A percentile compares a stretch with the other conserved stretches of the same genome.
These are phyloP conservation scores for Embidobia sp. DNA, from an alignment of 2,888 invertebrate species.

Conservation along the genomic window DNA sequence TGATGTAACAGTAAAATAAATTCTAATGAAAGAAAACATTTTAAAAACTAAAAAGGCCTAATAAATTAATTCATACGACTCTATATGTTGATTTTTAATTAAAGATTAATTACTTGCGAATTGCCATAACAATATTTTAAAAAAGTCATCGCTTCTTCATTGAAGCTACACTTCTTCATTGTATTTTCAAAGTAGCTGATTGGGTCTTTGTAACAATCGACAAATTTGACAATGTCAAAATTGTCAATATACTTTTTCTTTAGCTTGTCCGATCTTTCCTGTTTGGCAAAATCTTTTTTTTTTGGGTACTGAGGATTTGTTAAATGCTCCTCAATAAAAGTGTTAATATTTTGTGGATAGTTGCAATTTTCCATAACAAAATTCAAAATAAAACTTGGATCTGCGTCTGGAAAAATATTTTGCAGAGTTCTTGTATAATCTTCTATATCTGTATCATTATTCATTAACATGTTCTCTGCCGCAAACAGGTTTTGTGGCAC, in stretches of 20 bases:
- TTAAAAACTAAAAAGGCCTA: too few species aligned
- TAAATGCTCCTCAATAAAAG: neutral
- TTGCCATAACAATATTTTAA: conserved; percentile 2
- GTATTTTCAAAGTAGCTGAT: conserved; percentile 73
- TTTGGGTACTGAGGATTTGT: neutral
- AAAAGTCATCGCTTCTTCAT: conserved; percentile 2
- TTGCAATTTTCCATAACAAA: neutral
- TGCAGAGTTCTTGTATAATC: conserved; percentile 39
- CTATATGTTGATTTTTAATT: too few species aligned
- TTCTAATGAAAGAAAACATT: too few species aligned
- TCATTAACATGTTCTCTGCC: too few species aligned
- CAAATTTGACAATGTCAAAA: conserved; percentile 81
- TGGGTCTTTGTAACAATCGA: conserved; percentile 82
- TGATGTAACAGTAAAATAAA: too few species aligned
- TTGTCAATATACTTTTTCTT: conserved; percentile 78
- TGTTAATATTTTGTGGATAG: neutral
- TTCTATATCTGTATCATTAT: too few species aligned
- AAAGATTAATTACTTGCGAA: too few species aligned
- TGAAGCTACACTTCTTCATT: conserved; percentile 26
- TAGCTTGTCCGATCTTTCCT: neutral
- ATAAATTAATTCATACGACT: too few species aligned
- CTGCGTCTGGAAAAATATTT: conserved; percentile 76
- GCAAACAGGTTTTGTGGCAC: too few species aligned
- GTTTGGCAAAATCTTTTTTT: neutral
- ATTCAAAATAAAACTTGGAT: conserved; percentile 70